Conservation (phyloP, 2,797 vertebrate genomes). For the Muraenolepis orangiensis region DNA sequence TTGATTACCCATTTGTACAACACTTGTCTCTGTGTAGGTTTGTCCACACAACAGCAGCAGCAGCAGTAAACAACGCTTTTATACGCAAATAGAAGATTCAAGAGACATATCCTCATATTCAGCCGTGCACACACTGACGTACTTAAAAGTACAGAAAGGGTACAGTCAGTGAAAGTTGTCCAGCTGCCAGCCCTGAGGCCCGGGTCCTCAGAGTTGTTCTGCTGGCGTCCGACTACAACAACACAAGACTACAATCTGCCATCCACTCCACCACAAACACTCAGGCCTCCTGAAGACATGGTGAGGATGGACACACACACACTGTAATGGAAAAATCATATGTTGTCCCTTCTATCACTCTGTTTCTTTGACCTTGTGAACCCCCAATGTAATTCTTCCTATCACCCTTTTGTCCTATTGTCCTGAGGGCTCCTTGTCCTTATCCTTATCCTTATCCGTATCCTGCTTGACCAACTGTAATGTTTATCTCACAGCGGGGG, state of each 20-base stretch:
- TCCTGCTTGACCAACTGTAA: too few relatives aligned
- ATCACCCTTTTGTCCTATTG: too few relatives aligned
- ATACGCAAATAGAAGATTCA: too few relatives aligned
- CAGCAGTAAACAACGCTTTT: not conserved
- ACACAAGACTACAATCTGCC: not conserved
- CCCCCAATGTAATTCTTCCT: too few relatives aligned
- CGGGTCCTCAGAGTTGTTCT: not conserved
- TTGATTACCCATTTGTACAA: not conserved
- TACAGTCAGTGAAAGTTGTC: not conserved
- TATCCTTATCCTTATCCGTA: too few relatives aligned
- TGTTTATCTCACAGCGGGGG: too few relatives aligned
- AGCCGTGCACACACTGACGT: not conserved
- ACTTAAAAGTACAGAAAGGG: not conserved
- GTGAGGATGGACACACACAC: too few relatives aligned
- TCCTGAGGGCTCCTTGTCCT: too few relatives aligned
- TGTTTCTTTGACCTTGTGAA: too few relatives aligned
- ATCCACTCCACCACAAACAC: not conserved
- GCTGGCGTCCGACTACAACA: not conserved
- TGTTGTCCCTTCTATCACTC: too few relatives aligned
- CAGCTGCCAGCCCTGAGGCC: not conserved
- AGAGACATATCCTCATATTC: not conserved
- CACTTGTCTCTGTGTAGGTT: not conserved
- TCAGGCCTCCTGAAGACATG: too few relatives aligned
- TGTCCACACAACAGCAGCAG: not conserved
- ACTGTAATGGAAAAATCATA: too few relatives aligned